Base-by-base conservation (phyloP, 2,113 vertebrate genomes). In the Sciurus niger region DNA sequence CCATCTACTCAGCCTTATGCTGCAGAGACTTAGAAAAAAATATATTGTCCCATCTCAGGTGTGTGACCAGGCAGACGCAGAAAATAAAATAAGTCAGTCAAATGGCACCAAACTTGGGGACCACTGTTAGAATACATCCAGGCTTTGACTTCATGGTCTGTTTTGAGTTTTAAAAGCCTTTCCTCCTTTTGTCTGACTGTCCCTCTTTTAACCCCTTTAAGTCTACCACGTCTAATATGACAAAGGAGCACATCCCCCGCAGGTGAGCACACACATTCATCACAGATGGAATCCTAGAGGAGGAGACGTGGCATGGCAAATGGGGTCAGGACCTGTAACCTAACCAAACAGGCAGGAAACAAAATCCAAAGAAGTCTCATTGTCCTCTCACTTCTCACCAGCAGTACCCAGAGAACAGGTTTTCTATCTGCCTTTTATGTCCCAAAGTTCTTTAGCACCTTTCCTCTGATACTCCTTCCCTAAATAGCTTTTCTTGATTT, bases 1-100 rank as follows among this genome's bases (percentile, higher is more conserved):
- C 63, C 13, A 17, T 89, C 84, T 89, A 77, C 40, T 90, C 80
- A 48, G 55, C 90, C 90, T 80, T 92, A 73, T 53, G 68, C 80
- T 96, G 5, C 88, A 80, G 28, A 37, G 28, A 58, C 70, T 93
- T 40, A 16, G 68, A 32, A 43, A 53, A 87, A 70, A n/a, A 32
- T 53, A 94, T 37, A 94, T 37, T 68, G 78, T 24, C 14, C 46
- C 30, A 68, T 72, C 34, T 20, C 37, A 77, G 34, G 58, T 24
- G 37, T 46, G 43, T 51, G 43, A 86, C 32, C 51, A 84, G 72
- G 51, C 22, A 82, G 79, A 95, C 28, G 43, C 6, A 83, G 22
- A 30, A 78, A 93, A 85, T 58, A 55, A 93, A 90, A 68, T 58
- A 43, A 85, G 65, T 83, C 53, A 67, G 48, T 0, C 25, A 84